phyloP scores from a whole-genome alignment of 1,140 invertebrate genomes.

The Samia ricini region DNA sequence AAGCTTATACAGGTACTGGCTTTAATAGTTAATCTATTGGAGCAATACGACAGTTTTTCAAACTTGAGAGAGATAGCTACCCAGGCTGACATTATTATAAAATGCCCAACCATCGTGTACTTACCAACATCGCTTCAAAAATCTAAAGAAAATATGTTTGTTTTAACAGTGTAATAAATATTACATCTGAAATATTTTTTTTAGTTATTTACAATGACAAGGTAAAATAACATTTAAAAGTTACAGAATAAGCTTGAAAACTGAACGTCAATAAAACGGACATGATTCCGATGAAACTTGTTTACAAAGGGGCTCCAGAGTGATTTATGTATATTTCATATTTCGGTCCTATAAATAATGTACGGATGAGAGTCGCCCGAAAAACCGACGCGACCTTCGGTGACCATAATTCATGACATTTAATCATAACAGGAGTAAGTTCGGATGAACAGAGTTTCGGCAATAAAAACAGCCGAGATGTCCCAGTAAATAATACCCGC shows the following conservation, averaged over 20 bases:
- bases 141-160: too few relatives aligned
- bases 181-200: not conserved
- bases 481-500: not conserved
- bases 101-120: too few relatives aligned
- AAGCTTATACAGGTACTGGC: too few relatives aligned
- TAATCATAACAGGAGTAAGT: slow-evolving; percentile 46
- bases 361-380: slow-evolving; percentile 19
- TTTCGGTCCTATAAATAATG: slow-evolving; percentile 38
- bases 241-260: not conserved
- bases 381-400: slow-evolving; percentile 43
- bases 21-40: too few relatives aligned
- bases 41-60: too few relatives aligned
- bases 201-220: not conserved
- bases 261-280: slow-evolving; percentile 19
- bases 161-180: not conserved
- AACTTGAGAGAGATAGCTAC: too few relatives aligned
- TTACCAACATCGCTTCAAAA: too few relatives aligned
- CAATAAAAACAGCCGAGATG: slow-evolving; percentile 11
- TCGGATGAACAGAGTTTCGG: slow-evolving; percentile 8
- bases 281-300: slow-evolving; percentile 22
- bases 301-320: slow-evolving; percentile 21
- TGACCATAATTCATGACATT: slow-evolving; percentile 60
- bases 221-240: not conserved
- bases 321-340: slow-evolving; percentile 45
- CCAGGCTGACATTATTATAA: too few relatives aligned